Conservation (phyloP, 2,888 invertebrate genomes). For the Apamea anceps region DNA sequence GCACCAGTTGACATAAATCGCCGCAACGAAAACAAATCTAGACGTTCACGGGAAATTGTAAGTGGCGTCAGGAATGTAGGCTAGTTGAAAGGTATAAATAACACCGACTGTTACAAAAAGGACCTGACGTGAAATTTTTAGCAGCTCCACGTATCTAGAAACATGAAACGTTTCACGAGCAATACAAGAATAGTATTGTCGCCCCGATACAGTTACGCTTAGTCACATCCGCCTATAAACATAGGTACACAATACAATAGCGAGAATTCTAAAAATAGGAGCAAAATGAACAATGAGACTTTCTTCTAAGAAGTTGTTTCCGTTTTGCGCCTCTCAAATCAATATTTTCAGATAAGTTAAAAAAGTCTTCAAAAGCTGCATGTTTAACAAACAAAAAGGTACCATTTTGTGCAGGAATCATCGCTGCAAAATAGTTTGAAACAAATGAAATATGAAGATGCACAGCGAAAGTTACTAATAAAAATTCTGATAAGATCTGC, state of each 20-base stretch:
- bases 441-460: background rate
- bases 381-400: background rate
- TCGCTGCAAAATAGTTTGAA: background rate
- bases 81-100: slow-evolving; percentile 25
- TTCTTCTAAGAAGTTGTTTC: slow-evolving; percentile 68
- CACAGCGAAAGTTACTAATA: background rate
- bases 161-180: slow-evolving; percentile 68
- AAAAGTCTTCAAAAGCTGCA: slow-evolving; percentile 1
- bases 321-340: slow-evolving; percentile 45
- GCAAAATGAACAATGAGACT: slow-evolving; percentile 73
- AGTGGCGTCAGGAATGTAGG: slow-evolving; percentile 32
- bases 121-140: slow-evolving; percentile 50
- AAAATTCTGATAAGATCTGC: background rate
- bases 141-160: slow-evolving; percentile 61
- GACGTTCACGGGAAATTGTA: slow-evolving; percentile 31
- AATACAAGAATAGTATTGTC: slow-evolving; percentile 80
- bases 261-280: slow-evolving; percentile 75
- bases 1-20: background rate
- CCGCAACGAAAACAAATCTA: slow-evolving; percentile 20
- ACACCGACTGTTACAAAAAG: slow-evolving; percentile 48
- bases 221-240: slow-evolving; percentile 81
- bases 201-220: slow-evolving; percentile 78
- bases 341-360: slow-evolving; percentile 40
- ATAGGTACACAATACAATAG: slow-evolving; percentile 71
- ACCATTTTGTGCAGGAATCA: background rate